Evolutionary conservation across 2,113 vertebrate species (phyloP), one percentile per base, ranked within the genome.

Genomic region (Cranoglanis bouderius): DNA sequence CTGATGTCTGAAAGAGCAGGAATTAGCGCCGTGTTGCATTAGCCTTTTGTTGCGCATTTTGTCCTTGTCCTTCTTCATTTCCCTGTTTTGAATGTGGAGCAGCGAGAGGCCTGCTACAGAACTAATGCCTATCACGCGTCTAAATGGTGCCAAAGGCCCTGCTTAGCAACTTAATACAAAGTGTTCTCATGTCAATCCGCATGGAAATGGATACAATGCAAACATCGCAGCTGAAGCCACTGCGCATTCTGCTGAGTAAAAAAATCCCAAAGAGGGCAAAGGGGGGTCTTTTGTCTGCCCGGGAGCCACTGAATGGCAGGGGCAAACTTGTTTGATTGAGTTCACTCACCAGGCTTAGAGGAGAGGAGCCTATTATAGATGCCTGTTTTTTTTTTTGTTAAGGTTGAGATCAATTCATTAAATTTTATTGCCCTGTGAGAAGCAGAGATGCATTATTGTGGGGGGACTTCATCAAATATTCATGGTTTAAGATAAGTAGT

Each of bases 131-230:
- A 98, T 98, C 97, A 97, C 96, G 96, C 97, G 98, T 97, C 97
- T 97, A 98, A 97, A 98, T 97, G 97, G 97, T 98, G 97, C 98
- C 97, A 99, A 99, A 98, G 98, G 90, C 90, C 96, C 97, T 97
- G 97, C 98, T 99, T 97, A 97, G 97, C 97, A 97, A 97, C 96
- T 98, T 97, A 97, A 97, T 96, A 97, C 96, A 96, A 98, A 99
- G 98, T 98, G 98, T 99, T 99, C 98, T 99, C 98, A 97, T 98
- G 97, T 98, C 96, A 97, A 96, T 97, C 97, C 98, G 97, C 96
- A 97, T 99, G 97, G 98, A 99, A 98, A 99, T 98, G 98, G 98
- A 99, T 99, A 99, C 98, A 99, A 99, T 99, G 97, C 98, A 99
- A 99, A 99, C 98, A 99, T 98, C 97, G 98, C 97, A 98, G 98